Evolutionary conservation across 2,797 vertebrate species (phyloP), one percentile per base, ranked within the genome.

Genomic region (Valencia hispanica): DNA sequence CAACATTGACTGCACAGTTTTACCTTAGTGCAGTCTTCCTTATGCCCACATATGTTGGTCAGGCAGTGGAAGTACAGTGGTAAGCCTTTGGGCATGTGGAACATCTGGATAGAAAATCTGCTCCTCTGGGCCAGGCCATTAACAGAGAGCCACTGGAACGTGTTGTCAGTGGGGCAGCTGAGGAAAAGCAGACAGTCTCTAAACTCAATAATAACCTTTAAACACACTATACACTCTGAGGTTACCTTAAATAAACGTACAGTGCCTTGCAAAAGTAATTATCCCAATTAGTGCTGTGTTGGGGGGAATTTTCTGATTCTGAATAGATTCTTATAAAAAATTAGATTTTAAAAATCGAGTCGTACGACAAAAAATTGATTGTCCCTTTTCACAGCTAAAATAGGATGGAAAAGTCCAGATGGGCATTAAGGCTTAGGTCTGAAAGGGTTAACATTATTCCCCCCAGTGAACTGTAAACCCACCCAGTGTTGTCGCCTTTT

Each of bases 61-160:
- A 91, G 63, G 72, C 95, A 95, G 88, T 95, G 95, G 0, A 95
- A 83, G 80, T 93, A 95, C 72, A 95, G 70, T 0, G 88, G 92
- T 45, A 82, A 1, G 9, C 71, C 68, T 20, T 70, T 66, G 4
- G 92, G 92, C 93, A 95, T 93, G 18, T 45, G 70, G 84, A 95
- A 95, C 93, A 94, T 94, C 79, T 92, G 86, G 11, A 95, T 5
- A 9, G 92, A 94, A 36, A 95, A 95, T 1, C 93, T 86, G 78
- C 81, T 93, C 0, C 0, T 74, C 69, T 90, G 86, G 1, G 34
- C 74, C n/a, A 3, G 7, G 10, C 94, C 93, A 5, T 94, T 94
- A 7, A 39, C 79, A 18, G 91, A 89, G 9, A 88, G 74, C 94
- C 94, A 95, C 10, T 45, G 82, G 75, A 95, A 93, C 0, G 93